A percentile compares a stretch with the other conserved stretches of the same genome.
phyloP scores from a whole-genome alignment of 1,140 invertebrate genomes.

The Trichonephila inaurata region DNA sequence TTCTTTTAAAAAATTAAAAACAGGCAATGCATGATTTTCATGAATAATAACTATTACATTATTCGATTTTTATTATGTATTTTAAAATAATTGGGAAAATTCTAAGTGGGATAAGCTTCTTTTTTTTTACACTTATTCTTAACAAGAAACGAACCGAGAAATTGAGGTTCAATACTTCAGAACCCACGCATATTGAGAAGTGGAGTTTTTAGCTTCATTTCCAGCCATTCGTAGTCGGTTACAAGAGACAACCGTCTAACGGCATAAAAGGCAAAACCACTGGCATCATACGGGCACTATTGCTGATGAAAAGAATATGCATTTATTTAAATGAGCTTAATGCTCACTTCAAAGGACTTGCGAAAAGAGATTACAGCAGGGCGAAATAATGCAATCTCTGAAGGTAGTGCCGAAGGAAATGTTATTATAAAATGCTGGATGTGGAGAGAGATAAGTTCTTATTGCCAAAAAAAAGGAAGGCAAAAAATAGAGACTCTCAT shows the following conservation, averaged over 20 bases:
- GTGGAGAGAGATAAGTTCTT: background rate
- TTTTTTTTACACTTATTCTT: too few relatives aligned
- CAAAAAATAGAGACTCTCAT: background rate
- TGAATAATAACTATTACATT: too few relatives aligned
- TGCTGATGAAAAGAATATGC: conserved; percentile 52
- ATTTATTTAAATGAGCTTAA: conserved; percentile 68
- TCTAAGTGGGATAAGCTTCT: too few relatives aligned
- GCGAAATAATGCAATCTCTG: conserved; percentile 22
- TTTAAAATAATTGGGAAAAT: too few relatives aligned
- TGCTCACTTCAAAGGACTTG: conserved; percentile 19
- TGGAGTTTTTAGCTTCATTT: background rate
- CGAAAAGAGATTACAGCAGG: conserved; percentile 25
- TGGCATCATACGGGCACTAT: background rate
- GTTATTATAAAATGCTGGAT: conserved; percentile 18
- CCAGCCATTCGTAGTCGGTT: background rate
- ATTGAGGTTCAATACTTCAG: too few relatives aligned
- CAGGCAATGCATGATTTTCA: too few relatives aligned
- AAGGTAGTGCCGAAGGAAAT: conserved; percentile 15
- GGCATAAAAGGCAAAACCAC: background rate
- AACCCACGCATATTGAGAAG: background rate
- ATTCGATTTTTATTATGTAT: too few relatives aligned
- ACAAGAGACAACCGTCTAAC: background rate
- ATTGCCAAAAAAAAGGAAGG: background rate
- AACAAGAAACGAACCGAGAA: too few relatives aligned
- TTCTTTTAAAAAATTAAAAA: too few relatives aligned